Base-by-base conservation (phyloP, 2,797 vertebrate genomes). In the Argentina silus region DNA sequence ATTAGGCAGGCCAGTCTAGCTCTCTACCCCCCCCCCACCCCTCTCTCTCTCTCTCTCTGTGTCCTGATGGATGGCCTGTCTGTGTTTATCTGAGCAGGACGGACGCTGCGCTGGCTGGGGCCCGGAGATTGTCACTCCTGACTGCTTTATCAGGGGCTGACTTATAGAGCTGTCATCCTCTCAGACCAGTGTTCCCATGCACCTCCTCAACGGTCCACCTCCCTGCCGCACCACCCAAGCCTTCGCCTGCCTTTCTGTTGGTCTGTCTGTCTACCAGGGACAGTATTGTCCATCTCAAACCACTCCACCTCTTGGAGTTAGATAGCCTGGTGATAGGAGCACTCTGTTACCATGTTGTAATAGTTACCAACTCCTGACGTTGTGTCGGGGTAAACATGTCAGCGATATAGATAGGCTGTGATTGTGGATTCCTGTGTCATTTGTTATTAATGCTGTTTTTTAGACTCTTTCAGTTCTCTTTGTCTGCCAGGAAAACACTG, bases 1-100 rank as follows among this genome's bases (percentile, higher is more conserved):
- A 79, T 81, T n/a, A 12, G 82, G 83, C 47, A 79, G 83, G 75
- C 75, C 61, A 78, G 85, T 85, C 72, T 86, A 73, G 82, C 80
- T 83, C 81, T 78, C 45, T 81, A 4, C 4, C 27, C 27, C 27
- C 27, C 27, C 27, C 4, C 27, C 27, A n/a, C n/a, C n/a, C n/a
- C n/a, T n/a, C n/a, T n/a, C 88, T 87, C 82, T 87, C 76, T 4
- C 47, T 69, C 56, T 27, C 17, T 53, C 27, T 36, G 27, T 0
- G 51, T 53, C 67, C 88, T 93, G 92, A 93, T 89, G 89, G 90
- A 93, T 90, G 89, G 77, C 81, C 89, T 89, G 90, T 92, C 88
- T 63, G 73, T 80, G 83, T 91, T 91, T 91, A 92, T 93, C 91
- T 89, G 84, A 77, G 87, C 85, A 87, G 89, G 92, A 92, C 73